Percentiles rank a stretch among this genome's conserved stretches.
These are phyloP conservation scores for Chaitophorus viminalis DNA, from an alignment of 2,888 invertebrate genomes.

Conservation along the genomic window DNA sequence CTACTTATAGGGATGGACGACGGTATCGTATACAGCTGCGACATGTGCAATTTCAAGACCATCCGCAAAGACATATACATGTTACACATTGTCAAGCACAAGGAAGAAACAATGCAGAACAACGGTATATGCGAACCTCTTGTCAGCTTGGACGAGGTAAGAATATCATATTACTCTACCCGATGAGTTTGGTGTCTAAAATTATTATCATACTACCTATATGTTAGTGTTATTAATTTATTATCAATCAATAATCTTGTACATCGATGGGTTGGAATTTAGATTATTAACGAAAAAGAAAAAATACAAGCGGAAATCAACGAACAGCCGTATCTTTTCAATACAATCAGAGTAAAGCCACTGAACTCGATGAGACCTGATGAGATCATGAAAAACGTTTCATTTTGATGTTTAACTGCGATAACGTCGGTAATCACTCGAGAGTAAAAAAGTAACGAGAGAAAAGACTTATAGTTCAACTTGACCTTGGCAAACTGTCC, in stretches of 20 bases:
- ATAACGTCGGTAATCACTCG: too few relatives aligned
- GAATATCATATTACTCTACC: not conserved
- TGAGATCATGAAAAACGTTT: not conserved
- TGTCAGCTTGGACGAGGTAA: conserved; percentile 32
- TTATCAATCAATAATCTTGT: too few relatives aligned
- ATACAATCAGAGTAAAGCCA: conserved; percentile 52
- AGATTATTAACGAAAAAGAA: conserved; percentile 51
- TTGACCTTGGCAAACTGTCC: too few relatives aligned
- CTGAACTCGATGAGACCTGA: conserved; percentile 30
- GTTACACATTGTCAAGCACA: conserved; percentile 63
- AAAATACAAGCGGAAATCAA: conserved; percentile 31
- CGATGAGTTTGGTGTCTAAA: not conserved
- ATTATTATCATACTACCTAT: too few relatives aligned
- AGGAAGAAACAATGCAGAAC: conserved; percentile 18
- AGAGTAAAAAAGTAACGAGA: too few relatives aligned
- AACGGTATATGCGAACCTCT: conserved; percentile 8
- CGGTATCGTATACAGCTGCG: conserved; percentile 64
- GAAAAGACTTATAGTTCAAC: too few relatives aligned
- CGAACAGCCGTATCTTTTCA: conserved; percentile 34
- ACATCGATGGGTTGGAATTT: not conserved
- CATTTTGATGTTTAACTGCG: not conserved
- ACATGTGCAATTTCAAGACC: conserved; percentile 64
- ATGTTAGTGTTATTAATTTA: too few relatives aligned
- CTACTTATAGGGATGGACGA: conserved; percentile 68
- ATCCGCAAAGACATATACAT: conserved; percentile 64